Conservation (phyloP, 1,140 invertebrate species). For the Pogonus chalceus region DNA sequence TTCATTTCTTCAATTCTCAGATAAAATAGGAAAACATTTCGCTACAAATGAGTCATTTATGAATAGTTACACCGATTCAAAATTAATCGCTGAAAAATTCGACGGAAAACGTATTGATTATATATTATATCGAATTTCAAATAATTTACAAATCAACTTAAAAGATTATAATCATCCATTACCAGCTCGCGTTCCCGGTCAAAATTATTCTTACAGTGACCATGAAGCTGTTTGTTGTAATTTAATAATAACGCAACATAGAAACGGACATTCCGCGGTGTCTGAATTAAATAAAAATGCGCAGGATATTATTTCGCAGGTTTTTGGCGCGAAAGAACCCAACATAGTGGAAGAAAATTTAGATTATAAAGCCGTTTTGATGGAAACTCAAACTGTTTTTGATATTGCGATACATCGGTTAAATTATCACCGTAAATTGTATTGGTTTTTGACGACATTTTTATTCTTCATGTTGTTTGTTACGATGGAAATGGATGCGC, state of each 20-base stretch:
- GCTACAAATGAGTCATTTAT: constrained; percentile 72
- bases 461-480: constrained; percentile 35
- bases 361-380: constrained; percentile 38
- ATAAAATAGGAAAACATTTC: constrained; percentile 1
- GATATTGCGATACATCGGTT: constrained; percentile 45
- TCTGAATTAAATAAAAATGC: neutral
- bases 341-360: constrained; percentile 19
- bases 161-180: constrained; percentile 59
- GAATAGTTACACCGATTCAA: constrained; percentile 68
- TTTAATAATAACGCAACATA: constrained; percentile 35
- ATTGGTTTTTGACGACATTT: constrained; percentile 42
- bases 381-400: constrained; percentile 51
- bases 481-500: constrained; percentile 31
- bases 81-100: constrained; percentile 44
- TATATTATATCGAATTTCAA: constrained; percentile 60
- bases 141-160: constrained; percentile 45
- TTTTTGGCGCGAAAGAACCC: too few relatives aligned
- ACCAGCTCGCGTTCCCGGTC: constrained; percentile 57
- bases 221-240: constrained; percentile 77
- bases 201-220: constrained; percentile 75
- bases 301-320: neutral
- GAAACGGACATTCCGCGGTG: constrained; percentile 14
- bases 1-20: neutral
- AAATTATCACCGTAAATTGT: constrained; percentile 46
- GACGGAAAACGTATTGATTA: constrained; percentile 86